Percentiles rank a stretch among this genome's conserved stretches.
Evolutionary conservation across 2,797 vertebrate genomes (phyloP).

Genomic region (Bradypodion ventrale): DNA sequence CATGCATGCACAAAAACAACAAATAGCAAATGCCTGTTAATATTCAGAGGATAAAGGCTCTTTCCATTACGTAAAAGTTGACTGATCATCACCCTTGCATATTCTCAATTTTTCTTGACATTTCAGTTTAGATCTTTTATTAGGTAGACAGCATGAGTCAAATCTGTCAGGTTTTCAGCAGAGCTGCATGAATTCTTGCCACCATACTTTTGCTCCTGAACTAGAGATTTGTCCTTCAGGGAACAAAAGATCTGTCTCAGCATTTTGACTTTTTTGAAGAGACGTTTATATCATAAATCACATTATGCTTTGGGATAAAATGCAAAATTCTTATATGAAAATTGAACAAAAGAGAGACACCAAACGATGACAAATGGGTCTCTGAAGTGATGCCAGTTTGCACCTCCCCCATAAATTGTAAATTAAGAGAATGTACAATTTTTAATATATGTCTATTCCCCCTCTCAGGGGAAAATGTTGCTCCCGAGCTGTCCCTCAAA

Average conservation of each 20-base stretch:
- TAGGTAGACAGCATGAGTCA: conserved; percentile 18
- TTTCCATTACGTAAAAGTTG: conserved; percentile 34
- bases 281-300: conserved; percentile 44
- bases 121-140: conserved; percentile 46
- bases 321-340: conserved; percentile 29
- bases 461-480: too few species aligned
- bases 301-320: conserved; percentile 39
- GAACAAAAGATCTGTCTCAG: conserved; percentile 30
- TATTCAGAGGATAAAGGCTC: conserved; percentile 4
- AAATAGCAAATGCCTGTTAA: background rate
- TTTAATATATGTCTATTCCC: conserved; percentile 16
- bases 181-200: conserved; percentile 2
- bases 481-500: too few species aligned
- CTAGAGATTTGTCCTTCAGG: conserved; percentile 36
- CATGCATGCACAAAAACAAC: background rate
- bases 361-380: conserved; percentile 22
- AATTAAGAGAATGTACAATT: conserved; percentile 33
- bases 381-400: background rate
- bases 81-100: conserved; percentile 20
- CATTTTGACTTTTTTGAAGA: conserved; percentile 32
- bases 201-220: conserved; percentile 24
- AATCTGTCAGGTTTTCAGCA: conserved; percentile 23
- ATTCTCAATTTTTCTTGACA: conserved; percentile 44
- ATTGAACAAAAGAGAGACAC: conserved; percentile 23
- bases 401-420: background rate